Base-by-base conservation (phyloP, 2,113 vertebrate species). In the Pomatorhinus ruficollis region DNA sequence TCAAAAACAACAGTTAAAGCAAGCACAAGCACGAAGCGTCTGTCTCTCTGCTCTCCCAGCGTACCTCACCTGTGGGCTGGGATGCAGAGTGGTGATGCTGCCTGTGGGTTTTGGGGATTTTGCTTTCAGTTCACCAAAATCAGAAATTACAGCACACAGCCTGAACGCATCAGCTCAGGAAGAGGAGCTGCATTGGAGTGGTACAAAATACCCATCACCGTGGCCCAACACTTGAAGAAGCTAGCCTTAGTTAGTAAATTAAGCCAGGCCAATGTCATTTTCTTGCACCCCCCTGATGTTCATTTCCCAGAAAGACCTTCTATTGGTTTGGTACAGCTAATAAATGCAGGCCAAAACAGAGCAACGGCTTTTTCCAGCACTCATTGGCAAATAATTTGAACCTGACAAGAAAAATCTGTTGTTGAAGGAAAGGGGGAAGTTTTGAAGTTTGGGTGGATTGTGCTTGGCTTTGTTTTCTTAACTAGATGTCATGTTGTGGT, bases 401-500 rank as follows among this genome's bases (percentile, higher is more conserved):
- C 90, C 76, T 83, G 89, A 94, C 44, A 8, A 83, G 72, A 93
- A 95, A 96, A 92, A 89, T 93, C 83, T 97, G 84, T 83, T 93
- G 72, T 39, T 83, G 83, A 87, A 89, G 74, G 57, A 76, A 81
- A 83, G 56, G 33, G 63, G 63, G 83, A 91, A 93, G 65, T 93
- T 95, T 86, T 93, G 90, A 94, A 93, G 90, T 74, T 68, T 53
- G 60, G 6, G 44, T 90, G 87, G 39, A 92, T 78, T 78, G 69
- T 86, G 68, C 56, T 93, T 94, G 83, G 93, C 76, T 92, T 94
- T 86, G 53, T 94, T 92, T 87, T 83, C 85, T 53, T 70, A 89
- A 94, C 79, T 95, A 83, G 87, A 93, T 89, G 83, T 83, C 44
- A 19, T 92, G 71, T 93, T 96, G 95, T 91, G 88, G 83, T 88